Evolutionary conservation across 2,888 invertebrate genomes (phyloP), one percentile per base, ranked within the genome.

Genomic region (Eilema griseolum): DNA sequence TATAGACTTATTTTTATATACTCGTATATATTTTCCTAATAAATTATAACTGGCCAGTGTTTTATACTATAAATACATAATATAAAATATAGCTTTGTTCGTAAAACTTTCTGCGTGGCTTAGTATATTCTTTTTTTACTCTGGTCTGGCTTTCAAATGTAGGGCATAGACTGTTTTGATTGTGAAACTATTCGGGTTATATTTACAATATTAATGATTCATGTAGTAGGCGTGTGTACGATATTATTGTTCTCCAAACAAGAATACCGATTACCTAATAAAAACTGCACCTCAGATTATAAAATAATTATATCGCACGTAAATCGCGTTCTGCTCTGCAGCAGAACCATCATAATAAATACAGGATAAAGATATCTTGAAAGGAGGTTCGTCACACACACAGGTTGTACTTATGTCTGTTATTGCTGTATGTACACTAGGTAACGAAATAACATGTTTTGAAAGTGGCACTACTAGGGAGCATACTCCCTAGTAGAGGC

Each of bases 61-160:
- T 52, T 52, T n/a, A n/a, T 2, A n/a, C 52, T 8, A 52, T n/a
- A 52, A n/a, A 52, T 10, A 52, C 20, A 46, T 46, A 46, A 46
- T 41, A 37, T 37, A 41, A 41, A 46, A 20, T 20, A 52, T 20
- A 52, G 16, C 5, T n/a, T n/a, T 52, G n/a, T 52, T 52, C 20
- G 52, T 10, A 52, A 52, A 52, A 52, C 52, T 52, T n/a, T n/a
- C n/a, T 52, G 52, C 52, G 20, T 20, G 46, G 46, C 46, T 46
- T 20, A 20, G 46, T 20, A 52, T 20, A 52, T 52, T 52, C 52
- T 31, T 28, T 46, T 67, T 73, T 61, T 70, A 77, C 70, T 64
- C 60, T 65, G 72, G 70, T 79, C 74, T 74, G 73, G 65, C 63
- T 67, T 57, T 63, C 57, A 52, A 52, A 81, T 76, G 20, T 71